Percentiles rank a stretch among this genome's conserved stretches.
phyloP scores from a whole-genome alignment of 2,113 vertebrate species.

The Penelope pileata region DNA sequence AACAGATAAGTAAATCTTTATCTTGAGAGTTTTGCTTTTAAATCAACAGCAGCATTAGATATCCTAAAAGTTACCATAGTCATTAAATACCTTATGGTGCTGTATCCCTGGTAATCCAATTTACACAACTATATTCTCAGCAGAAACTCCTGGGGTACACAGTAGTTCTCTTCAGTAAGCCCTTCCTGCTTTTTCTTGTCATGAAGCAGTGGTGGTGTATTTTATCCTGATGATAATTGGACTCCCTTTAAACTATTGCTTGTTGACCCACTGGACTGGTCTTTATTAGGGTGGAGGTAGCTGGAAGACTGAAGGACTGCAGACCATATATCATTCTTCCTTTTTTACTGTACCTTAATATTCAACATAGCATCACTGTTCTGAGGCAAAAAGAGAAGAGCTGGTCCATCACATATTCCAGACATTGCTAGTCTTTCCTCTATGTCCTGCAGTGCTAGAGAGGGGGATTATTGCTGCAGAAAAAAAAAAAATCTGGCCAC shows the following conservation, averaged over 20 bases:
- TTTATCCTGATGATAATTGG: constrained; percentile 77
- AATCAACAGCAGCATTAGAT: constrained; percentile 53
- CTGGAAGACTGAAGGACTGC: constrained; percentile 70
- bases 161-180: constrained; percentile 72
- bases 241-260: constrained; percentile 81
- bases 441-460: constrained; percentile 75
- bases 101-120: constrained; percentile 73
- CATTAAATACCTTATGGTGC: constrained; percentile 76
- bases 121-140: constrained; percentile 76
- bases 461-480: constrained; percentile 80
- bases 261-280: constrained; percentile 62
- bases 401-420: constrained; percentile 81
- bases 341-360: constrained; percentile 76
- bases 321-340: constrained; percentile 64
- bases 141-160: constrained; percentile 73
- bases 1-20: constrained; percentile 36
- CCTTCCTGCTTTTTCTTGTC: constrained; percentile 70
- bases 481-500: constrained; percentile 75
- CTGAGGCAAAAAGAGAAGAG: constrained; percentile 81
- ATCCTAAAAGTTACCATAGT: constrained; percentile 75
- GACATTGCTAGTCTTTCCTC: constrained; percentile 76
- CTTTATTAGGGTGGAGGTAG: constrained; percentile 70
- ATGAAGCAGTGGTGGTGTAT: constrained; percentile 62
- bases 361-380: constrained; percentile 83
- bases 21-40: constrained; percentile 48